Conservation (phyloP, 2,888 invertebrate genomes). For the Hemistola chrysoprasaria region DNA sequence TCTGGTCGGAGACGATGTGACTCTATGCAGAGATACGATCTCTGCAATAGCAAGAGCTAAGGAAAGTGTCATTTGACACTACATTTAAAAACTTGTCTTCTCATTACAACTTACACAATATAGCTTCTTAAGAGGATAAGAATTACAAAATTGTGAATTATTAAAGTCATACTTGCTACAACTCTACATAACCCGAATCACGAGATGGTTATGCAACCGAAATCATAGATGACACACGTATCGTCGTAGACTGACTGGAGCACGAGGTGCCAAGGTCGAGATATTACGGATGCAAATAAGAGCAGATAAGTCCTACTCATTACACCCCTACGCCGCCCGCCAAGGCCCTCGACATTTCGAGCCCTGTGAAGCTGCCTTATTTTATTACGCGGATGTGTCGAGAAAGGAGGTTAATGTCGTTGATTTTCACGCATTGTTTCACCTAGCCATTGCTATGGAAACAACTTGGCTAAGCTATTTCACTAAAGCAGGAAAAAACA, state of each 20-base stretch:
- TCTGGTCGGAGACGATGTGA: constrained; percentile 50
- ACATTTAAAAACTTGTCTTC: constrained; percentile 37
- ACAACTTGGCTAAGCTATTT: constrained; percentile 42
- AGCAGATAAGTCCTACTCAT: constrained; percentile 74
- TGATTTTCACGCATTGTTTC: constrained; percentile 72
- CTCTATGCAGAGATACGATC: constrained; percentile 41
- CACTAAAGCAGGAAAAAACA: constrained; percentile 21
- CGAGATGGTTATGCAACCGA: no score
- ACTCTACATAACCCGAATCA: no score
- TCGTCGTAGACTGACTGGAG: constrained; percentile 35
- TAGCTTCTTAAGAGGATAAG: no score
- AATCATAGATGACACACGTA: constrained; percentile 5
- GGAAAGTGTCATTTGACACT: constrained; percentile 38
- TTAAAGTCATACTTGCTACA: no score
- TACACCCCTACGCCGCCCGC: constrained; percentile 64
- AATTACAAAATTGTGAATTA: no score
- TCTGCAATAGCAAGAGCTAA: constrained; percentile 42
- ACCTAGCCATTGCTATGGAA: constrained; percentile 62
- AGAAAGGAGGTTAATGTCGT: constrained; percentile 73
- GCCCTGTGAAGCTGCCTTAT: constrained; percentile 64
- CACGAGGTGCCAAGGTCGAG: constrained; percentile 71
- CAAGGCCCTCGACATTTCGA: constrained; percentile 62
- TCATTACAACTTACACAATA: no score
- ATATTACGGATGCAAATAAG: constrained; percentile 75
- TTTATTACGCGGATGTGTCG: constrained; percentile 70